These are phyloP conservation scores for Limosa lapponica DNA, from an alignment of 2,797 vertebrate genomes.

Conservation along the genomic window DNA sequence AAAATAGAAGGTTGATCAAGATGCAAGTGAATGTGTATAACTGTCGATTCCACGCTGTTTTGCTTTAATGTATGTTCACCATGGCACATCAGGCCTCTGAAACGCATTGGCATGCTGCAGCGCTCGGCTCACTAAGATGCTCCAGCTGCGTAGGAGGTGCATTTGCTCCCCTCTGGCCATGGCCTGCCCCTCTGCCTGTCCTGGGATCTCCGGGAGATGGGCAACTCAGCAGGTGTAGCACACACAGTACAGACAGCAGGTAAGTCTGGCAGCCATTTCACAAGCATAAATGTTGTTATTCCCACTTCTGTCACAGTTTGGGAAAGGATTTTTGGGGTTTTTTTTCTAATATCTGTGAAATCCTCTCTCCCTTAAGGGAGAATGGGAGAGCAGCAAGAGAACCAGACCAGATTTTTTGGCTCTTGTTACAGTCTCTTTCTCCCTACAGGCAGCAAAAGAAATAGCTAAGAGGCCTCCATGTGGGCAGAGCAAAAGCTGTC, in stretches of 20 bases:
- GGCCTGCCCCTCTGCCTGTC: background rate
- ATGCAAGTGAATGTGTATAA: background rate
- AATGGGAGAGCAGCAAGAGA: background rate
- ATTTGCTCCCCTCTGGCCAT: background rate
- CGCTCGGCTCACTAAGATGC: background rate
- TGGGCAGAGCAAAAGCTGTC: background rate
- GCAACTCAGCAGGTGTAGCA: background rate
- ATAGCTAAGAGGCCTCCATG: background rate
- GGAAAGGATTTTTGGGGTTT: background rate
- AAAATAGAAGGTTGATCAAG: background rate
- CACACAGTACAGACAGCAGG: rapidly evolving
- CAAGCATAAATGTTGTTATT: background rate
- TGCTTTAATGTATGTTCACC: background rate
- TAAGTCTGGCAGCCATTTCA: background rate
- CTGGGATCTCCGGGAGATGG: background rate
- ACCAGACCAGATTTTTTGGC: background rate
- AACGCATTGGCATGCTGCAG: background rate
- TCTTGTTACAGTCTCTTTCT: background rate
- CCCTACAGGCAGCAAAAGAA: background rate
- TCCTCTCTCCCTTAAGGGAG: background rate
- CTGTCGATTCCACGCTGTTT: background rate
- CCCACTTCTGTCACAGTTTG: background rate
- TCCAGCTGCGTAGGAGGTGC: background rate
- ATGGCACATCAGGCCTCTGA: background rate
- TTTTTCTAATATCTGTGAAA: background rate